Conservation (phyloP, 2,797 vertebrate species). For the Enteromius treurensis region DNA sequence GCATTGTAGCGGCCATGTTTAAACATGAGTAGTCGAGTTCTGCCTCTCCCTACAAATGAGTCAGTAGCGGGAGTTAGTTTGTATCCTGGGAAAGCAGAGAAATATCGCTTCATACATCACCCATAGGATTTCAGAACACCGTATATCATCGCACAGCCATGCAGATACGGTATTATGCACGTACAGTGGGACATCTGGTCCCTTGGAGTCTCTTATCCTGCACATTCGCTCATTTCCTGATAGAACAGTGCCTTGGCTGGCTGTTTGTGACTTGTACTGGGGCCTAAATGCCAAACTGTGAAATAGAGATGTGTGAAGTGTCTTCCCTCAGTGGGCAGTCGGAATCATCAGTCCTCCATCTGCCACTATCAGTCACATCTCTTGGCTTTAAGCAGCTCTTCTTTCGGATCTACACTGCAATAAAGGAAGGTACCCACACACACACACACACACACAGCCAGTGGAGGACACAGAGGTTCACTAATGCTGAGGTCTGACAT, state of each 20-base stretch:
- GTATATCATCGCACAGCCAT: background rate
- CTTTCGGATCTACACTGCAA: slow-evolving; percentile 33
- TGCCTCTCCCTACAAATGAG: slow-evolving; percentile 58
- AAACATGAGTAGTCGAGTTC: slow-evolving; percentile 57
- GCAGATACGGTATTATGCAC: slow-evolving; percentile 5
- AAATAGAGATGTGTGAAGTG: slow-evolving; percentile 49
- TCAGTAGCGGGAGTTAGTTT: slow-evolving; percentile 14
- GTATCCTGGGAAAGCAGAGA: slow-evolving; percentile 35
- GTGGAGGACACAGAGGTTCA: slow-evolving; percentile 16
- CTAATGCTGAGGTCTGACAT: slow-evolving; percentile 48
- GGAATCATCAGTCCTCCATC: slow-evolving; percentile 46
- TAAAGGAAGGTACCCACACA: slow-evolving; percentile 23
- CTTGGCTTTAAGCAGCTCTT: slow-evolving; percentile 50
- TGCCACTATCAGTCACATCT: slow-evolving; percentile 48
- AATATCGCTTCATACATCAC: slow-evolving; percentile 48
- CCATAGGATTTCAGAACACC: slow-evolving; percentile 33
- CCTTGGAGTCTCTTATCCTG: slow-evolving; percentile 13
- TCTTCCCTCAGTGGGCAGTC: slow-evolving; percentile 42
- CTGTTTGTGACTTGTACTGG: slow-evolving; percentile 17
- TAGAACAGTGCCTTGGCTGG: background rate
- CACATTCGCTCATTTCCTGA: slow-evolving; percentile 24
- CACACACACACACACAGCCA: slow-evolving; percentile 11
- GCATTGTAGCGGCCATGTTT: slow-evolving; percentile 56
- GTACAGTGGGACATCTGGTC: slow-evolving; percentile 16
- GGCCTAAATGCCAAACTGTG: slow-evolving; percentile 43